Evolutionary conservation across 1,140 invertebrate species (phyloP).

Genomic region (Zaprionus taronus): DNA sequence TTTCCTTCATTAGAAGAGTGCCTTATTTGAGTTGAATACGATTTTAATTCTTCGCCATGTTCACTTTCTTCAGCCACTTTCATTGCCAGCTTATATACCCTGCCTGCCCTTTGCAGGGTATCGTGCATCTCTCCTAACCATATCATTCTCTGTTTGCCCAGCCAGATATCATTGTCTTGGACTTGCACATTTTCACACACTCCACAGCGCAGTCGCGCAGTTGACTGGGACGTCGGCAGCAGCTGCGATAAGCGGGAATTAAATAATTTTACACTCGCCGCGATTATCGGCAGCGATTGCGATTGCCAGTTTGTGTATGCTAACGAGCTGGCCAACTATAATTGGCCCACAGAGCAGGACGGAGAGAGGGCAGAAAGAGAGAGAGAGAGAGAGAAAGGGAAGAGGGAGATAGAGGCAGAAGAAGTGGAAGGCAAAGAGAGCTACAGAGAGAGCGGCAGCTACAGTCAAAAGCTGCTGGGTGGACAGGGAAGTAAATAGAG

Average conservation of each 20-base stretch:
- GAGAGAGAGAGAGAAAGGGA: neutral
- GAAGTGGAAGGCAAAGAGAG: neutral
- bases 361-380: conserved; percentile 8
- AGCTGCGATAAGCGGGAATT: conserved; percentile 77
- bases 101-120: neutral
- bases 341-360: conserved; percentile 58
- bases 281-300: conserved; percentile 80
- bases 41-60: neutral
- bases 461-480: neutral
- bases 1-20: too few relatives aligned
- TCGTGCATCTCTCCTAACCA: conserved; percentile 11
- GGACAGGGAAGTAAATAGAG: neutral
- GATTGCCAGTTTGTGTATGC: conserved; percentile 79
- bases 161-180: conserved; percentile 73
- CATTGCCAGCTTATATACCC: neutral
- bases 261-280: conserved; percentile 81
- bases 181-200: conserved; percentile 78
- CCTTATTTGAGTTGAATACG: neutral
- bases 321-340: conserved; percentile 77
- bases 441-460: neutral
- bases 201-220: conserved; percentile 12
- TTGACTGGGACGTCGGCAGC: neutral
- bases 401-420: neutral
- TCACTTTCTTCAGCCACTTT: neutral
- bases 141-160: neutral